Evolutionary conservation across 2,888 invertebrate genomes (phyloP), one percentile per base, ranked within the genome.

Genomic region (Melieria picta): DNA sequence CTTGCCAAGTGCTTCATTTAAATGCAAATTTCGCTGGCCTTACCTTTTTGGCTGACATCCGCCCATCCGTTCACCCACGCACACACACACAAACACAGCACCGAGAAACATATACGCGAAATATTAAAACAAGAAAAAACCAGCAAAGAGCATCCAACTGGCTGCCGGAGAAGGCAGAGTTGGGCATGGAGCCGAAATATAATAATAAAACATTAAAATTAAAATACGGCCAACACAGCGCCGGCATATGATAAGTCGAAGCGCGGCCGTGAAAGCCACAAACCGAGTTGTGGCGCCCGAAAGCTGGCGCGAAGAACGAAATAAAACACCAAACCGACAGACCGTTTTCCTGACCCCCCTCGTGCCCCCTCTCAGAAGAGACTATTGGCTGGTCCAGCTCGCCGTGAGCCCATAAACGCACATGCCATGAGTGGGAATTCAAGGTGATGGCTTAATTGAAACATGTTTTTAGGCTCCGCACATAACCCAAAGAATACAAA

Each of bases 361-460:
- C 30, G 30, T 0, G 3, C 30, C 3, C 30, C 2, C 30, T 16
- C 1, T 30, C 30, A 30, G 30, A 30, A 30, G 30, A 30, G 30
- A 30, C 30, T 30, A 30, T 30, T 30, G 30, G 30, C 1, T 30
- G 30, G 30, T 30, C 30, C 1, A 30, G 30, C 30, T 3, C 30
- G 2, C 30, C 30, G 30, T 30, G 30, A 30, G 30, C 30, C 30
- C 30, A 30, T 30, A 30, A 30, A 30, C 30, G 30, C 30, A 30
- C 30, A 30, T 30, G 30, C 30, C 30, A 30, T 30, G 30, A 30
- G 30, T 30, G 30, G 30, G 30, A 82, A 82, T 83, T 83, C 80
- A 83, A 83, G 84, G 81, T 84, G 83, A 84, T 82, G 80, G 82
- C 83, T 83, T 83, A 84, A 84, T 83, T 83, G 84, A 83, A 84